Evolutionary conservation across 2,797 vertebrate genomes (phyloP), one percentile per base, ranked within the genome.

Genomic region (Lerista edwardsae): DNA sequence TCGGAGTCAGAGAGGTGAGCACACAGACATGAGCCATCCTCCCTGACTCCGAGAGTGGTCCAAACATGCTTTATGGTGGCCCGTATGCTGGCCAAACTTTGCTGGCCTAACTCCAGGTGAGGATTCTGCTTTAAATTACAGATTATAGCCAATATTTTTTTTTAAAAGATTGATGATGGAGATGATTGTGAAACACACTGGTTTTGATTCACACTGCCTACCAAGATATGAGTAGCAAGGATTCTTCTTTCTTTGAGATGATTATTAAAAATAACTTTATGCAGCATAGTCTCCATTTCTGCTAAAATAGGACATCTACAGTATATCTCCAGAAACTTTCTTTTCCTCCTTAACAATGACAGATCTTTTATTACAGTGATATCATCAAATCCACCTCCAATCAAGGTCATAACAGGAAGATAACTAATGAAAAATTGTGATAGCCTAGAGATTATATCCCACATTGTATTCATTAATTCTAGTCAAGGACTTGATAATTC

Each of bases 401-500:
- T 76, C 71, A 87, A 80, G 72, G 51, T 83, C 71, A 31, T 79
- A 80, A 39, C 62, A 75, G 62, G 69, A 62, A 75, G 76, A 80
- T 31, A 76, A 19, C 71, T 83, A 80, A 87, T 80, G 41, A 62
- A 79, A 55, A 51, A 19, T 25, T 79, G 31, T 9, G 21, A 74
- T 87, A 75, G 68, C 74, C 62, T 81, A 61, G 59, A 61, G 59
- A 61, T 25, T 75, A 36, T 47, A 41, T 87, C 44, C 39, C 41
- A 83, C 57, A 71, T 51, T 83, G 44, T 79, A 76, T 75, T 83
- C 62, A 87, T 79, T 80, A 69, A 83, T 83, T 67, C 68, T 75
- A 69, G 36, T 80, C 71, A 79, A 68, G 11, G 64, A 62, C 64
- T 55, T 87, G 86, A 83, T 87, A 83, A 79, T 61, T 79, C 69